Percentiles rank a stretch among this genome's conserved stretches.
Conservation (phyloP, 2,797 vertebrate species). For the Gouania willdenowi region DNA sequence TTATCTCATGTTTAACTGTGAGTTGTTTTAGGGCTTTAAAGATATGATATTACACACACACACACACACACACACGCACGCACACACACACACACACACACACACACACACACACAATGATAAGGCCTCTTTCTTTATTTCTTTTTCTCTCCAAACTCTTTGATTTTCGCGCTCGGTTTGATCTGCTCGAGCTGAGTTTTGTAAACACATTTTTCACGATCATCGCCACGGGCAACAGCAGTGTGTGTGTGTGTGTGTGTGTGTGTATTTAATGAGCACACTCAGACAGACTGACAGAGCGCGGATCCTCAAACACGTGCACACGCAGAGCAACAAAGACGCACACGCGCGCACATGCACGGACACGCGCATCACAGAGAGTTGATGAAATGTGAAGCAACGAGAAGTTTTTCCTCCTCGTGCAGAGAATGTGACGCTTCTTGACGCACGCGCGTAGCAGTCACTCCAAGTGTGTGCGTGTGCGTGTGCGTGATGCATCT, state of each 20-base stretch:
- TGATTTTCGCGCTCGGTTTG: slow-evolving; percentile 81
- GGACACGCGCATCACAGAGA: slow-evolving; percentile 50
- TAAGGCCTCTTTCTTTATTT: slow-evolving; percentile 55
- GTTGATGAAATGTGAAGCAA: slow-evolving; percentile 81
- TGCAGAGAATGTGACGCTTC: slow-evolving; percentile 60
- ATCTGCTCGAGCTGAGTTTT: slow-evolving; percentile 84
- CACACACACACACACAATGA: slow-evolving; percentile 45
- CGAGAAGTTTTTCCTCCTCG: slow-evolving; percentile 57
- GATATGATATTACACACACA: slow-evolving; percentile 68
- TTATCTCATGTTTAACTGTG: slow-evolving; percentile 71
- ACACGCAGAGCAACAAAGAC: slow-evolving; percentile 41
- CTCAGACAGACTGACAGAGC: slow-evolving; percentile 68
- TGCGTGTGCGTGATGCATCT: slow-evolving; percentile 38
- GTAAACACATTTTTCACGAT: slow-evolving; percentile 87
- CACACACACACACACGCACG: slow-evolving; percentile 27
- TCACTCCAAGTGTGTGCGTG: neutral
- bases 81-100: slow-evolving; percentile 5
- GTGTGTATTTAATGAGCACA: slow-evolving; percentile 66
- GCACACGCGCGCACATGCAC: slow-evolving; percentile 7
- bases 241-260: slow-evolving; percentile 25
- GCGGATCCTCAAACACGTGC: slow-evolving; percentile 59
- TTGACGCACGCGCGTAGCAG: slow-evolving; percentile 32
- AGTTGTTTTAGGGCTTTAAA: slow-evolving; percentile 70
- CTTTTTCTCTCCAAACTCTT: slow-evolving; percentile 72
- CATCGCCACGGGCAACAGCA: slow-evolving; percentile 84